phyloP scores from a whole-genome alignment of 1,140 invertebrate genomes.

The Euura lappo region DNA sequence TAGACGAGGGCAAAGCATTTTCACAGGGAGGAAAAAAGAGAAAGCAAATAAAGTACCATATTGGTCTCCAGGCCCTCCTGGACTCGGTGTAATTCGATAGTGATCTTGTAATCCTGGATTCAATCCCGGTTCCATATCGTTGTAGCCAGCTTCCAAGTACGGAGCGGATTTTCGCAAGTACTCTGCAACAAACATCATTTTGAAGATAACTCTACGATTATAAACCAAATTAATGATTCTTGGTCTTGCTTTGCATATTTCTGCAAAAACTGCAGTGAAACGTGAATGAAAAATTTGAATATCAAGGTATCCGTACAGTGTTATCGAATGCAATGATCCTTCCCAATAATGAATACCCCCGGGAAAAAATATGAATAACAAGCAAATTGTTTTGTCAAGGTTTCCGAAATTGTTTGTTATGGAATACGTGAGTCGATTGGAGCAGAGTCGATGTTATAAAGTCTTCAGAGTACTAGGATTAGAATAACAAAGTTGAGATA shows the following conservation, averaged over 20 bases:
- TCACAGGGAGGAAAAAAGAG: no score
- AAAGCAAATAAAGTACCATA: constrained; percentile 59
- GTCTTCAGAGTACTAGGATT: no score
- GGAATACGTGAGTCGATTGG: no score
- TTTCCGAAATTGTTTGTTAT: no score
- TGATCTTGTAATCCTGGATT: constrained; percentile 71
- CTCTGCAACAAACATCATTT: constrained; percentile 49
- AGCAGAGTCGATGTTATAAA: no score
- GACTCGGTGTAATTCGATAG: constrained; percentile 74
- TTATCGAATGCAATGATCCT: constrained; percentile 2
- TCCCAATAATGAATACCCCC: no score
- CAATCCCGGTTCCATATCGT: constrained; percentile 68
- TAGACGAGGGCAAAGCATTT: no score
- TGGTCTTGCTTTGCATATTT: background rate
- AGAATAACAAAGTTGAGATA: no score
- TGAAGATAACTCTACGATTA: constrained; percentile 8
- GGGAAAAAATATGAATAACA: no score
- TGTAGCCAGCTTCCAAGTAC: constrained; percentile 67
- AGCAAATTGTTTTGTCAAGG: no score
- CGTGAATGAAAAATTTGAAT: no score
- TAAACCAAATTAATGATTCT: constrained; percentile 13
- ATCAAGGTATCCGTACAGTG: background rate
- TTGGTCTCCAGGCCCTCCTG: constrained; percentile 69
- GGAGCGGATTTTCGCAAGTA: constrained; percentile 64
- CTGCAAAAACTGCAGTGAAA: no score